Percentiles rank a stretch among this genome's conserved stretches.
These are phyloP conservation scores for Chaenocephalus aceratus DNA, from an alignment of 2,113 vertebrate species.

Conservation along the genomic window DNA sequence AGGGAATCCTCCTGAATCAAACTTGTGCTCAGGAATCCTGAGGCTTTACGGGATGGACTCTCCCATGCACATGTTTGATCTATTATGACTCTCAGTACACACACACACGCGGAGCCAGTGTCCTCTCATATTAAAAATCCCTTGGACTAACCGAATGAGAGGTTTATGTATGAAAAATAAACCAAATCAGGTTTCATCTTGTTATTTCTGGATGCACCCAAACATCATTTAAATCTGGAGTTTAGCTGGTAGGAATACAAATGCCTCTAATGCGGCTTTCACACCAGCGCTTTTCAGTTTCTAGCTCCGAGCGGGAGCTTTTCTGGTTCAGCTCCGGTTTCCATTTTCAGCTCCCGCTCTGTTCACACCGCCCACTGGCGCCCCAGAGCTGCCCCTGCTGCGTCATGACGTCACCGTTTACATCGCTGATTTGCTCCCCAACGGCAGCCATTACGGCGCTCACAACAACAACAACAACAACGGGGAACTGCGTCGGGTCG, in stretches of 20 bases:
- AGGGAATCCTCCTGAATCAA: slow-evolving; percentile 68
- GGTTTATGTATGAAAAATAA: slow-evolving; percentile 25
- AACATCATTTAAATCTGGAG: slow-evolving; percentile 4
- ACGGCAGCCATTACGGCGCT: too few relatives aligned
- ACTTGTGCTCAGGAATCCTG: slow-evolving; percentile 43
- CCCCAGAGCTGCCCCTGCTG: too few relatives aligned
- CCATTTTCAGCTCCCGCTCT: too few relatives aligned
- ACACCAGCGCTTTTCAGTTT: too few relatives aligned
- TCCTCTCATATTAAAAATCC: slow-evolving; percentile 4
- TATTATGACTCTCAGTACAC: slow-evolving; percentile 35
- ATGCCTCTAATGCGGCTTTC: not conserved
- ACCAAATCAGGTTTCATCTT: slow-evolving; percentile 1
- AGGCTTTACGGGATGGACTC: slow-evolving; percentile 50
- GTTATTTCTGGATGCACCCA: not conserved
- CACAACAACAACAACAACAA: too few relatives aligned
- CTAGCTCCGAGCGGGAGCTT: too few relatives aligned
- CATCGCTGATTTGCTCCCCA: too few relatives aligned
- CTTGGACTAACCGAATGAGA: not conserved
- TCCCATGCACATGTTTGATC: slow-evolving; percentile 61
- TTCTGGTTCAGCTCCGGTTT: too few relatives aligned
- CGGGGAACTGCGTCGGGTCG: too few relatives aligned
- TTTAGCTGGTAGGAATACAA: slow-evolving; percentile 1
- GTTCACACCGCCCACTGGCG: too few relatives aligned
- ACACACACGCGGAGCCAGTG: slow-evolving; percentile 4
- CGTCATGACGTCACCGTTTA: too few relatives aligned